Evolutionary conservation across 2,113 vertebrate genomes (phyloP).

Genomic region (Irena cyanogastra): DNA sequence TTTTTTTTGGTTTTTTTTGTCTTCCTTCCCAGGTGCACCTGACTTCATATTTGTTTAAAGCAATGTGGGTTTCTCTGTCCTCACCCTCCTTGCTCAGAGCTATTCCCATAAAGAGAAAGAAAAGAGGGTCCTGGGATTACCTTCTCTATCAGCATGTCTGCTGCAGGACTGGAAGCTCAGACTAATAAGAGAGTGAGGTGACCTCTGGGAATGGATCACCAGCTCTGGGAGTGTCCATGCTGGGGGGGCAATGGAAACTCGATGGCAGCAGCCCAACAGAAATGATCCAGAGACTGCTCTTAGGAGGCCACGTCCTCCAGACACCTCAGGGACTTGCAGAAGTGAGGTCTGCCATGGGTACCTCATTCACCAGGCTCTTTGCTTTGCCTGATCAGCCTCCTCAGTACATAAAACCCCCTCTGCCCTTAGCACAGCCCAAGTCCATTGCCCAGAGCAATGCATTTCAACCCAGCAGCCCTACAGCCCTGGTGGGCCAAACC

Average conservation of each 20-base stretch:
- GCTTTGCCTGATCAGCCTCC: not conserved
- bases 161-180: not conserved
- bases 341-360: not conserved
- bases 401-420: not conserved
- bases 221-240: not conserved
- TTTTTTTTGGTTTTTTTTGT: not conserved
- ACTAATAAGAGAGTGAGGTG: not conserved
- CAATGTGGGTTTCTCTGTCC: not conserved
- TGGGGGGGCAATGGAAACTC: not conserved
- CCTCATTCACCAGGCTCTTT: not conserved
- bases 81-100: not conserved
- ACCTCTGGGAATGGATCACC: not conserved
- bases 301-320: not conserved
- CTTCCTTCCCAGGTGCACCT: not conserved
- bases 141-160: not conserved
- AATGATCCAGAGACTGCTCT: not conserved
- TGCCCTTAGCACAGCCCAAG: not conserved
- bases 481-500: not conserved
- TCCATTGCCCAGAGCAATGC: not conserved
- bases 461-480: not conserved
- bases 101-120: not conserved
- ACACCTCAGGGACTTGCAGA: not conserved
- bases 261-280: not conserved
- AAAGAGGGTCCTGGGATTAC: not conserved
- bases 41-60: not conserved